Conservation (phyloP, 2,888 invertebrate genomes). For the Tachina fera region DNA sequence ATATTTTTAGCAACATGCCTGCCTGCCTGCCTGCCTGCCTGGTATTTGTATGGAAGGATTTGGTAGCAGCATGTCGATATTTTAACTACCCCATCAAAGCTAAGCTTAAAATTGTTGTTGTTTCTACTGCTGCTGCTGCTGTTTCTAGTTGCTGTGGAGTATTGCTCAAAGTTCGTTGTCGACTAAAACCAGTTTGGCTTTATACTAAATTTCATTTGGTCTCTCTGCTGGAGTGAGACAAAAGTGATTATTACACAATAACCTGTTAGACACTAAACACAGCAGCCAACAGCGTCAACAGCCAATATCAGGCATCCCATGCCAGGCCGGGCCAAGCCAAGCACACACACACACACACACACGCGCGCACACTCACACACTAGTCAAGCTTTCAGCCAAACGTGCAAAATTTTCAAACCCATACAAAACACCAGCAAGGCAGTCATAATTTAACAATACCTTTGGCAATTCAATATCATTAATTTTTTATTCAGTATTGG, state of each 20-base stretch:
- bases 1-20: constrained; percentile 57
- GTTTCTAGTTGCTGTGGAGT: constrained; percentile 46
- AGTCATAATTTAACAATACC: constrained; percentile 64
- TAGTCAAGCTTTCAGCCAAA: constrained; percentile 23
- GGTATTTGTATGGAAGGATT: constrained; percentile 23
- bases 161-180: constrained; percentile 71
- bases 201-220: constrained; percentile 55
- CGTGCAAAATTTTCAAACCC: constrained; percentile 23
- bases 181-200: constrained; percentile 63
- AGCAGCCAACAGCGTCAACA: constrained; percentile 49
- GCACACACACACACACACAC: constrained; percentile 13
- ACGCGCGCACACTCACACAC: too few relatives aligned
- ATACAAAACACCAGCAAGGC: constrained; percentile 29
- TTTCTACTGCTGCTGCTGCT: constrained; percentile 46
- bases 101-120: constrained; percentile 68
- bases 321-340: constrained; percentile 33
- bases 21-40: neutral
- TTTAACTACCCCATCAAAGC: constrained; percentile 70
- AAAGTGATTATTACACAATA: constrained; percentile 72
- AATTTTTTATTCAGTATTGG: constrained; percentile 63
- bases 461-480: constrained; percentile 64
- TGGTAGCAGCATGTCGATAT: constrained; percentile 39
- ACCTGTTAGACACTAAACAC: constrained; percentile 69
- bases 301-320: constrained; percentile 38
- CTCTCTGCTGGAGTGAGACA: constrained; percentile 63